Evolutionary conservation across 2,888 invertebrate genomes (phyloP).

Genomic region (Diarsia rubi): DNA sequence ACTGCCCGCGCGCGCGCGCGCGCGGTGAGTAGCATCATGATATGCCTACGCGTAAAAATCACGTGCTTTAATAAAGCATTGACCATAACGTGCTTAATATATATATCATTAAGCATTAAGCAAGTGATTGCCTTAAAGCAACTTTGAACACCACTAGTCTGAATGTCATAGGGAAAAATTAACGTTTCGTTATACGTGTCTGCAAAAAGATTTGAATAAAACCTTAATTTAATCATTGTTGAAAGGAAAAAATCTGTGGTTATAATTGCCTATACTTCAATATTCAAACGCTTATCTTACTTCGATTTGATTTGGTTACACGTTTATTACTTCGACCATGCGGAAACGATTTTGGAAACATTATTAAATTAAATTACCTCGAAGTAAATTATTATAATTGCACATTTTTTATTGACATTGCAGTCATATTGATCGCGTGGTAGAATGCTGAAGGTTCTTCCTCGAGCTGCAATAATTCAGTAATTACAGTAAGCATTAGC

Average conservation of each 20-base stretch:
- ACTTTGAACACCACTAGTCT: no score
- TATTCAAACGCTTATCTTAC: neutral
- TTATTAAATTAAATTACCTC: constrained; percentile 56
- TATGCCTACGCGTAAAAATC: no score
- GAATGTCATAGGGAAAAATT: neutral
- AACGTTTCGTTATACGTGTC: constrained; percentile 63
- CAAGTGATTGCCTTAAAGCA: no score
- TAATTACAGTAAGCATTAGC: constrained; percentile 23
- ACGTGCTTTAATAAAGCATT: no score
- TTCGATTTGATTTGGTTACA: constrained; percentile 30
- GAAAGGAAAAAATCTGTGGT: neutral
- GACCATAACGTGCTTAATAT: no score
- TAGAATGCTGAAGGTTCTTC: constrained; percentile 86
- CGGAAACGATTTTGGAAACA: constrained; percentile 65
- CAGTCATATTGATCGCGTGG: constrained; percentile 79
- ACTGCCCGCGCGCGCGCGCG: no score
- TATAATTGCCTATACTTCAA: neutral
- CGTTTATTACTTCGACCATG: constrained; percentile 17
- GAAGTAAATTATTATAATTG: constrained; percentile 60
- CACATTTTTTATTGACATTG: constrained; percentile 73
- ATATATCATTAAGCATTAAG: no score
- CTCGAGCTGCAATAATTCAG: constrained; percentile 68
- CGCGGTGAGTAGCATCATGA: no score
- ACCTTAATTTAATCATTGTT: neutral
- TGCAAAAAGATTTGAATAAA: neutral